Conservation (phyloP, 1,140 invertebrate genomes). For the Coenobita brevimanus region DNA sequence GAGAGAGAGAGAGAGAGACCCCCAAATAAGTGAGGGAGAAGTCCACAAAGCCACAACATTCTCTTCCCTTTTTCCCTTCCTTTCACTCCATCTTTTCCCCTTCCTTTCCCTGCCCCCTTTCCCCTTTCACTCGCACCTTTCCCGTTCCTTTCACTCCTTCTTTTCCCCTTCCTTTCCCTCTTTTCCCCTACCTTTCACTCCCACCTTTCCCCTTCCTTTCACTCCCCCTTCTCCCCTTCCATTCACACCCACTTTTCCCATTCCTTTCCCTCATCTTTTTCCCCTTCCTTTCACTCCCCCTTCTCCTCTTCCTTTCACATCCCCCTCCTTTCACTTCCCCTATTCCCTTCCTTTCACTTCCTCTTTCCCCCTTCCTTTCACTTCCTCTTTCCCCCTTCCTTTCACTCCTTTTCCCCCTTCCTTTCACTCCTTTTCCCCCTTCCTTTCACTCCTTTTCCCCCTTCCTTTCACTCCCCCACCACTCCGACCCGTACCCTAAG, state of each 20-base stretch:
- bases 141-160: not conserved
- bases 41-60: no score
- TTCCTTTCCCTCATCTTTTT: not conserved
- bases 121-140: no score
- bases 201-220: not conserved
- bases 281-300: not conserved
- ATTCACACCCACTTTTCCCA: not conserved
- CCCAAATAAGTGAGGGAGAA: no score
- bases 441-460: not conserved
- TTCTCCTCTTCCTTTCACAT: not conserved
- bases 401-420: not conserved
- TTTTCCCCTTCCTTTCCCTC: not conserved
- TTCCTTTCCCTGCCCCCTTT: not conserved
- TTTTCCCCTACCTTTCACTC: not conserved
- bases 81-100: not conserved
- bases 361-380: not conserved
- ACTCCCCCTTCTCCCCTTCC: not conserved
- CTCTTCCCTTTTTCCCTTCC: no score
- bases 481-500: not conserved
- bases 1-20: no score
- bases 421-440: not conserved
- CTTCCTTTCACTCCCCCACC: not conserved
- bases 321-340: not conserved
- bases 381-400: not conserved
- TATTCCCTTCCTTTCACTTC: not conserved